phyloP scores from a whole-genome alignment of 2,797 vertebrate species.

The Coracias cyanogaster region DNA sequence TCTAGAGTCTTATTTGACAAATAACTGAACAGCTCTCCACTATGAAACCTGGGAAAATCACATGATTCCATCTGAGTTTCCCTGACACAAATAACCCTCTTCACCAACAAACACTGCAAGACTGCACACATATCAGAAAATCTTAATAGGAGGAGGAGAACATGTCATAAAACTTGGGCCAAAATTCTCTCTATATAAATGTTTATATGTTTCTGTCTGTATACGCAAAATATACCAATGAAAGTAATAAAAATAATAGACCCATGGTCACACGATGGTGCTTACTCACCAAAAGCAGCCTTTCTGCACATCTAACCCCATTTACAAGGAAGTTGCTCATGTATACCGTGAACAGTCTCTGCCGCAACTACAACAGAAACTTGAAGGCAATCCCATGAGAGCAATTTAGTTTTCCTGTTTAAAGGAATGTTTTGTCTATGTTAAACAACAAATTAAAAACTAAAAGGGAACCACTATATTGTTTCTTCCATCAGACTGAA shows the following conservation, averaged over 20 bases:
- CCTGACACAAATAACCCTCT: neutral
- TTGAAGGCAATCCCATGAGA: neutral
- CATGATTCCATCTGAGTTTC: neutral
- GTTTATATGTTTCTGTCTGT: neutral
- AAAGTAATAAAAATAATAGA: neutral
- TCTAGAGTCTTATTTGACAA: neutral
- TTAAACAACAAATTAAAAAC: neutral
- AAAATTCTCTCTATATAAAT: neutral
- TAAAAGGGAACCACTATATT: neutral
- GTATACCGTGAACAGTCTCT: neutral
- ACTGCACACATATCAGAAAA: neutral
- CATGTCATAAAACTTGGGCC: neutral
- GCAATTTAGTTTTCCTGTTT: neutral
- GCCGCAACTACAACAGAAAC: neutral
- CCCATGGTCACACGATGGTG: neutral
- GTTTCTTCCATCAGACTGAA: neutral
- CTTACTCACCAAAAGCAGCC: neutral
- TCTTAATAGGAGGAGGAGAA: neutral
- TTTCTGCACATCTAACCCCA: neutral
- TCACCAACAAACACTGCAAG: neutral
- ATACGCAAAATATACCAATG: neutral
- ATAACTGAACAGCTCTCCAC: neutral
- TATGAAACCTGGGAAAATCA: neutral
- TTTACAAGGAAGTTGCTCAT: neutral
- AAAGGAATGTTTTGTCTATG: neutral